These are phyloP conservation scores for Drosophila borealis DNA, from an alignment of 2,888 invertebrate species.

Conservation along the genomic window DNA sequence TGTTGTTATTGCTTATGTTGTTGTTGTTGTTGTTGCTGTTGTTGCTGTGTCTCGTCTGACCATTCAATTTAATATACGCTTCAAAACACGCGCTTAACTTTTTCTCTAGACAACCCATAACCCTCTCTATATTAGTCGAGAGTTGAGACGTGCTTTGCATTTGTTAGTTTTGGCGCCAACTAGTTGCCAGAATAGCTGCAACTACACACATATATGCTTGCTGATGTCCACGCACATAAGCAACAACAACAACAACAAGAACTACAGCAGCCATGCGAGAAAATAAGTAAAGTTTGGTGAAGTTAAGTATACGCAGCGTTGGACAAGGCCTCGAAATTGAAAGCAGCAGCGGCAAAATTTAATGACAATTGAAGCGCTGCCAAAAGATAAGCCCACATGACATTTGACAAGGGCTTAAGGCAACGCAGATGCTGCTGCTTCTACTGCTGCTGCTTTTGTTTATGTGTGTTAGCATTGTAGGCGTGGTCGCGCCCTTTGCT, in stretches of 20 bases:
- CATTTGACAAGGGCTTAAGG: constrained; percentile 75
- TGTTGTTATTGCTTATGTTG: constrained; percentile 12
- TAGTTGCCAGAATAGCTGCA: constrained; percentile 27
- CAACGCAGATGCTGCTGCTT: constrained; percentile 45
- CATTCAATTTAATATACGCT: constrained; percentile 71
- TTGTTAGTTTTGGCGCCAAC: constrained; percentile 31
- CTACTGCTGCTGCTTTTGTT: constrained; percentile 23
- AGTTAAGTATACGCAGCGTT: constrained; percentile 35
- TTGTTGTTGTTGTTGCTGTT: constrained; percentile 15
- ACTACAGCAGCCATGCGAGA: background rate
- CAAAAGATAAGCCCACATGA: constrained; percentile 56
- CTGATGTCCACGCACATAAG: constrained; percentile 10
- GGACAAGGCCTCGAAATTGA: constrained; percentile 22
- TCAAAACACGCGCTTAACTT: constrained; percentile 52
- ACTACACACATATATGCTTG: constrained; percentile 5
- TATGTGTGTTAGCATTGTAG: constrained; percentile 40
- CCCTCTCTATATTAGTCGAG: constrained; percentile 7
- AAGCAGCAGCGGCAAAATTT: constrained; percentile 37
- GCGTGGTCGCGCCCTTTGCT: constrained; percentile 34
- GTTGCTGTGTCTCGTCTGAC: constrained; percentile 28
- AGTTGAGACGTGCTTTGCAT: constrained; percentile 47
- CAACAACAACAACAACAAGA: background rate
- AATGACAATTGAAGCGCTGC: constrained; percentile 58
- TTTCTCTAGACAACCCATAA: background rate
- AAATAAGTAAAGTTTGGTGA: constrained; percentile 7